These are phyloP conservation scores for Apodemia duryi DNA, from an alignment of 2,888 invertebrate species.

Conservation along the genomic window DNA sequence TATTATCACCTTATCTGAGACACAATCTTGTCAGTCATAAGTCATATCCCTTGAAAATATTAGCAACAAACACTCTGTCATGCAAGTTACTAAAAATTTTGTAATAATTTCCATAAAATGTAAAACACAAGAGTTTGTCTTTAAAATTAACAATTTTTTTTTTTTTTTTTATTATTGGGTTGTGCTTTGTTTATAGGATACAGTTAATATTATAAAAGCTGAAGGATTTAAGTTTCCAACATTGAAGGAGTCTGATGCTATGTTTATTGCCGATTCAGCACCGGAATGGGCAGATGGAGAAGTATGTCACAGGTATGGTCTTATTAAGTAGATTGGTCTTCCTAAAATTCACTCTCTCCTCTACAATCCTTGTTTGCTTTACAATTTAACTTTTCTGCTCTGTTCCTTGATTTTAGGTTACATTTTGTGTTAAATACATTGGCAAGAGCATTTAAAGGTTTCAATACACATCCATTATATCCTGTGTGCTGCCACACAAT, in stretches of 20 bases:
- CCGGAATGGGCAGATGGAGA: constrained; percentile 99
- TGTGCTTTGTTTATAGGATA: constrained; percentile 82
- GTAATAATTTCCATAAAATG: no score
- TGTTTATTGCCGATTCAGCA: constrained; percentile 98
- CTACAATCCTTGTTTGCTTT: no score
- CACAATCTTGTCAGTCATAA: constrained; percentile 8
- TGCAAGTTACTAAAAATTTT: background rate
- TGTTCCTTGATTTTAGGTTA: no score
- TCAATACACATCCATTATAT: no score
- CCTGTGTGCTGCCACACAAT: no score
- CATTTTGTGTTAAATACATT: no score
- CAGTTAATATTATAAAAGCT: constrained; percentile 94
- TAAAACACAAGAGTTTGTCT: background rate
- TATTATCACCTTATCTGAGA: constrained; percentile 18
- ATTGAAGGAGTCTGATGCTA: constrained; percentile 97
- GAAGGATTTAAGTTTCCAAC: constrained; percentile 95
- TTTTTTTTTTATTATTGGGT: background rate
- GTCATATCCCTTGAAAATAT: constrained; percentile 9
- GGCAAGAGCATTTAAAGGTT: no score
- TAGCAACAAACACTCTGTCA: background rate
- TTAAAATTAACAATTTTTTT: background rate
- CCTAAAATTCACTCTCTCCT: no score
- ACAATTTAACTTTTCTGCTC: no score
- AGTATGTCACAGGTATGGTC: constrained; percentile 86
- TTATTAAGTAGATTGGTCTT: background rate